Percentiles rank a stretch among this genome's conserved stretches.
phyloP scores from a whole-genome alignment of 1,140 invertebrate species.

The Lutraria rhynchaena region DNA sequence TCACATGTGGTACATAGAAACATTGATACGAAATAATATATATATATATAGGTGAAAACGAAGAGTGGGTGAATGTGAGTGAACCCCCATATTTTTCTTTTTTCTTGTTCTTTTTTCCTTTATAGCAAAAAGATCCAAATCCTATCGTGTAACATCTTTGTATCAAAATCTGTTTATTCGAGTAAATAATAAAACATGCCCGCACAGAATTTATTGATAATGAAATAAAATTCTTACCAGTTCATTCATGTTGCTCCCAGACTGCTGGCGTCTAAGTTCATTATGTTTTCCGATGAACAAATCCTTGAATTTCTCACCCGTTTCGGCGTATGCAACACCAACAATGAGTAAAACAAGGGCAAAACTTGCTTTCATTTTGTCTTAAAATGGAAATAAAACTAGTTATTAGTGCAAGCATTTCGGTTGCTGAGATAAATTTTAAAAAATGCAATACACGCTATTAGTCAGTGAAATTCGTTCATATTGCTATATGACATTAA shows the following conservation, averaged over 20 bases:
- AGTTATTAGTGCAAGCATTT: too few relatives aligned
- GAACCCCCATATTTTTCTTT: not conserved
- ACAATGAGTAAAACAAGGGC: not conserved
- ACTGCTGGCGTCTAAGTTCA: conserved; percentile 16
- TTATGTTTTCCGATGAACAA: conserved; percentile 31
- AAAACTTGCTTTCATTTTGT: too few relatives aligned
- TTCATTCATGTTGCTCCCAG: conserved; percentile 14
- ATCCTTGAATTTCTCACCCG: conserved; percentile 18
- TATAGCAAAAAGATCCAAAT: not conserved
- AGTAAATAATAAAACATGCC: not conserved
- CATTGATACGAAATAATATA: too few relatives aligned
- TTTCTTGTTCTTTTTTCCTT: not conserved
- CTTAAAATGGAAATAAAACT: too few relatives aligned
- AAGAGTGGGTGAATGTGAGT: too few relatives aligned
- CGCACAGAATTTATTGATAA: too few relatives aligned
- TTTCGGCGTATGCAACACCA: not conserved
- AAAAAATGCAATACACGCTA: too few relatives aligned
- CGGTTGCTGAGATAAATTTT: too few relatives aligned
- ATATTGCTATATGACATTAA: too few relatives aligned
- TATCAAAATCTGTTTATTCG: not conserved
- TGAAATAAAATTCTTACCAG: conserved; percentile 11
- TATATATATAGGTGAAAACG: too few relatives aligned
- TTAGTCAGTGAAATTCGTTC: too few relatives aligned
- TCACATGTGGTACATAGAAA: too few relatives aligned
- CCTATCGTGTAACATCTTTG: not conserved